Evolutionary conservation across 1,140 invertebrate genomes (phyloP).

Genomic region (Doryteuthis pealeii): DNA sequence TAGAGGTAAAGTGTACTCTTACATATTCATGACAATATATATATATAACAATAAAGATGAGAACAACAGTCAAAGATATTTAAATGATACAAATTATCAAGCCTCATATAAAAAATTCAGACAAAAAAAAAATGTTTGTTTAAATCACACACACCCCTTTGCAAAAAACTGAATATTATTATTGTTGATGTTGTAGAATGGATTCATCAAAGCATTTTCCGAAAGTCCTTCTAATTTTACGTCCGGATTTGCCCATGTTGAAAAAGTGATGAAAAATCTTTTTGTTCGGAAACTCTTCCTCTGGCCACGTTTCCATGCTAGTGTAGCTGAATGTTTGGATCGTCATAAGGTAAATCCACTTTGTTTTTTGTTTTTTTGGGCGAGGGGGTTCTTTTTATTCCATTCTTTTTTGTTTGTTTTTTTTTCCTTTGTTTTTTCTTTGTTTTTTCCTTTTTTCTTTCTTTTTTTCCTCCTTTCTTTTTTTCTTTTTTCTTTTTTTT

Average conservation of each 20-base stretch:
- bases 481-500: not conserved
- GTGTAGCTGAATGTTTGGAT: constrained; percentile 65
- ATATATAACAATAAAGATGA: no score
- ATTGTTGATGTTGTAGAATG: constrained; percentile 76
- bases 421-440: not conserved
- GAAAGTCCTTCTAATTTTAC: constrained; percentile 82
- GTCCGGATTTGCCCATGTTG: constrained; percentile 83
- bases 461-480: not conserved
- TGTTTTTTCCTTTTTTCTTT: not conserved
- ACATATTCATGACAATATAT: no score
- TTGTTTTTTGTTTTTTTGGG: not conserved
- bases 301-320: constrained; percentile 84
- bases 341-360: constrained; percentile 60
- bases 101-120: no score
- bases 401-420: no score
- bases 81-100: no score
- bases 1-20: no score
- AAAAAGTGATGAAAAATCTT: constrained; percentile 88
- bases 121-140: no score
- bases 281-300: constrained; percentile 89
- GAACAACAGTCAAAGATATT: no score
- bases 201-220: constrained; percentile 95
- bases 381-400: no score
- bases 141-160: no score
- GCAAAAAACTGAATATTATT: no score